Percentiles rank a stretch among this genome's conserved stretches.
phyloP scores from a whole-genome alignment of 2,797 vertebrate genomes.

The Pterois miles region DNA sequence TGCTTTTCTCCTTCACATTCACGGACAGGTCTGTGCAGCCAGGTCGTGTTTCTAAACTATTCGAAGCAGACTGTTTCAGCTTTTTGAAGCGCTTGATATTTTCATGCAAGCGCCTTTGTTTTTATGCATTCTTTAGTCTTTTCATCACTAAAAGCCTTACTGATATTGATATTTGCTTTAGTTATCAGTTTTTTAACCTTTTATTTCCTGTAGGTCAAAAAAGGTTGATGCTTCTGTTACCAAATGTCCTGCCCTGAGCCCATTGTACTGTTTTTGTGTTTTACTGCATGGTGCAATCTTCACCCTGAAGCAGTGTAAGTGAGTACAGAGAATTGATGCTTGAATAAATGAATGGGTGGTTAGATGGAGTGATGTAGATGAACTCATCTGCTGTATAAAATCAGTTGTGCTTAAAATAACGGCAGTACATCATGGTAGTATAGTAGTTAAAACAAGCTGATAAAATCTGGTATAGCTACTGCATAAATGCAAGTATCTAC shows the following conservation, averaged over 20 bases:
- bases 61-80: neutral
- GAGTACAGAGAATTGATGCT: neutral
- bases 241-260: neutral
- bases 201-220: neutral
- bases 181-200: neutral
- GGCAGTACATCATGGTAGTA: too few relatives aligned
- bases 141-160: neutral
- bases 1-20: neutral
- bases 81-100: neutral
- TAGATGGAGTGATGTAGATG: neutral
- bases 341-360: neutral
- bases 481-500: neutral
- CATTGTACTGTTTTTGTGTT: neutral
- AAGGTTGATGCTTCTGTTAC: neutral
- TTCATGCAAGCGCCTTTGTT: neutral
- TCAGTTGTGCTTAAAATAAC: neutral
- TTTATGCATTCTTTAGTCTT: neutral
- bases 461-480: neutral
- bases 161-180: neutral
- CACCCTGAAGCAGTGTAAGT: neutral
- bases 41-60: conserved; percentile 8
- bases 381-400: neutral
- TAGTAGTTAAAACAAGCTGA: neutral
- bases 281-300: neutral
- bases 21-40: neutral